Evolutionary conservation across 2,797 vertebrate genomes (phyloP).

Genomic region (Acanthopagrus latus): DNA sequence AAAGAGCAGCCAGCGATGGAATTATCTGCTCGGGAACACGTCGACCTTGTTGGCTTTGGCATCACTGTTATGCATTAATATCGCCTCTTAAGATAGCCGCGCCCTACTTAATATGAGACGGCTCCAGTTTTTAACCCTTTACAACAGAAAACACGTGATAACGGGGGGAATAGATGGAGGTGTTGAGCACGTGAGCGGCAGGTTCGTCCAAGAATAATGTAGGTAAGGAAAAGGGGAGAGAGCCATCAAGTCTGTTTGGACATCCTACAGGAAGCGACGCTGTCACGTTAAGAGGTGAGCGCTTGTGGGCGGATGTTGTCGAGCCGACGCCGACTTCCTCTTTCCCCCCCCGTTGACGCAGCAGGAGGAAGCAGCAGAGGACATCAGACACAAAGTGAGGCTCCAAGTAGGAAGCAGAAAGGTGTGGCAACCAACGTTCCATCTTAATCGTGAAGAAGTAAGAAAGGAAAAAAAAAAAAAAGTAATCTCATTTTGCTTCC

Average conservation of each 20-base stretch:
- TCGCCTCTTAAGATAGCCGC: background rate
- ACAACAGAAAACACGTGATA: background rate
- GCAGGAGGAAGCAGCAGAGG: slow-evolving; percentile 19
- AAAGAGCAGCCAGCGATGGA: background rate
- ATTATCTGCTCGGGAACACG: background rate
- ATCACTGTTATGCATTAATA: background rate
- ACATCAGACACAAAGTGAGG: background rate
- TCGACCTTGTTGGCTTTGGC: background rate
- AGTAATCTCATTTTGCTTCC: background rate
- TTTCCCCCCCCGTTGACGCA: slow-evolving; percentile 1
- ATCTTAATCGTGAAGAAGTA: background rate
- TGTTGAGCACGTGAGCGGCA: background rate
- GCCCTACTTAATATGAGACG: background rate
- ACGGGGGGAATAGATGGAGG: background rate
- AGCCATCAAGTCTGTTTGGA: background rate
- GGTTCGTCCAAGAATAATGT: background rate
- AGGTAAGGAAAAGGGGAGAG: background rate
- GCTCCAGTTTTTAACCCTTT: background rate
- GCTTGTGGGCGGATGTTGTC: slow-evolving; percentile 16
- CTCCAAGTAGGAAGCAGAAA: background rate
- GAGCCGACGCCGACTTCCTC: slow-evolving; percentile 33
- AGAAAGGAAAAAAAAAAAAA: too few species aligned
- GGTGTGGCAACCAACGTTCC: background rate
- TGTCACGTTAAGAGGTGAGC: background rate
- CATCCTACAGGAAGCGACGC: slow-evolving; percentile 27